A percentile compares a stretch with the other conserved stretches of the same genome.
Conservation (phyloP, 2,113 vertebrate genomes). For the Malurus cyaneus region DNA sequence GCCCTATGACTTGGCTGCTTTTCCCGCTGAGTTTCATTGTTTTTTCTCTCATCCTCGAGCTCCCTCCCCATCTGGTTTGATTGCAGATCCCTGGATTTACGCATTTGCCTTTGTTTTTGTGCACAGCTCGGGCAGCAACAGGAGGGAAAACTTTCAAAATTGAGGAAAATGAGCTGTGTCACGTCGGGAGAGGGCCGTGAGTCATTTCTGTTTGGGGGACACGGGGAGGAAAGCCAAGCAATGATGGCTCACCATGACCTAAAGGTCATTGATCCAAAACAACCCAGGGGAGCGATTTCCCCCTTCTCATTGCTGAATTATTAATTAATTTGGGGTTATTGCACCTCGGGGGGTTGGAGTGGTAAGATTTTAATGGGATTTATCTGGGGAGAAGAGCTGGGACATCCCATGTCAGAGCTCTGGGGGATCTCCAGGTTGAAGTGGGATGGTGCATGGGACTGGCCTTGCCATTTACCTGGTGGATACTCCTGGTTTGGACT, state of each 20-base stretch:
- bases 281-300: no score
- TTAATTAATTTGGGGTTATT: neutral
- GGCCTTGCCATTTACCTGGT: neutral
- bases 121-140: neutral
- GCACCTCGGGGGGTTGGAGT: neutral
- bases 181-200: accelerated
- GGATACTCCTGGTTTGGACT: neutral
- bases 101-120: neutral
- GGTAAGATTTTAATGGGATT: neutral
- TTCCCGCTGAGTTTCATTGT: accelerated
- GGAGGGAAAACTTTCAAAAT: neutral
- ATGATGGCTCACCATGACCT: neutral
- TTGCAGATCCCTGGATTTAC: neutral
- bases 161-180: neutral
- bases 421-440: neutral
- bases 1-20: neutral
- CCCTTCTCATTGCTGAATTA: neutral
- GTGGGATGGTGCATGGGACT: neutral
- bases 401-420: neutral
- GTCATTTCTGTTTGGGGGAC: neutral
- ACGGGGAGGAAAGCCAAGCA: neutral
- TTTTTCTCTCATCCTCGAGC: neutral
- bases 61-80: neutral
- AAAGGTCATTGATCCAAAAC: neutral
- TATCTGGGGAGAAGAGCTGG: neutral